Evolutionary conservation across 2,113 vertebrate species (phyloP), one percentile per base, ranked within the genome.

Genomic region (Parus major): DNA sequence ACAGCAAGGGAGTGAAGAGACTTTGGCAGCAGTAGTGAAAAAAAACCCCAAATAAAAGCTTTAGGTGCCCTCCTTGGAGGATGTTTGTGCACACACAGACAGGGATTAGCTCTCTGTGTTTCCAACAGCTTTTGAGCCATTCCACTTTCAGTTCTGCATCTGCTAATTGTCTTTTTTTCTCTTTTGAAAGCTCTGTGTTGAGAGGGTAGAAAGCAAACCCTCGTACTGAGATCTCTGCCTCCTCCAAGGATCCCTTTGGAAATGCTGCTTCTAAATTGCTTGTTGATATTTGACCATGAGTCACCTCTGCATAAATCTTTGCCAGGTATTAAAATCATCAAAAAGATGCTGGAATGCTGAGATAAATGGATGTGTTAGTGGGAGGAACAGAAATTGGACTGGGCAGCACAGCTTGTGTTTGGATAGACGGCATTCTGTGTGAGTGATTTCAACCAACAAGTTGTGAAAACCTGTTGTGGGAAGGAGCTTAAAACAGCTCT

Each of bases 401-500:
- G 75, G 84, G 84, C 28, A 66, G 84, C 76, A 78, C 82, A 91
- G 92, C 61, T 56, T 84, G 66, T 12, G 2, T 82, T 90, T 88
- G 49, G 39, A 90, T 21, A 95, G 93, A 61, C 88, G 29, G 63
- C 71, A 9, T 94, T 92, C 92, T 64, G 8, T 41, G 39, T 44
- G 87, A 96, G 39, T 29, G 69, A 85, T 95, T 96, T 73, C 82
- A 86, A 73, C 87, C 91, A 93, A 79, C 75, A 88, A 84, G 90
- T 96, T 76, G 70, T 93, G 88, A 90, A 92, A 94, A 71, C 85
- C 70, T 17, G 55, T 89, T 81, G 82, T 52, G 90, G 80, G 72
- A 87, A 88, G 42, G 59, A 95, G 84, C 84, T 96, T 92, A 92
- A 95, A 97, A 89, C 87, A 96, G 88, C 72, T 86, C 84, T 35